Percentiles rank a stretch among this genome's conserved stretches.
These are phyloP conservation scores for Rhizoglyphus robini DNA, from an alignment of 1,140 invertebrate species.

Conservation along the genomic window DNA sequence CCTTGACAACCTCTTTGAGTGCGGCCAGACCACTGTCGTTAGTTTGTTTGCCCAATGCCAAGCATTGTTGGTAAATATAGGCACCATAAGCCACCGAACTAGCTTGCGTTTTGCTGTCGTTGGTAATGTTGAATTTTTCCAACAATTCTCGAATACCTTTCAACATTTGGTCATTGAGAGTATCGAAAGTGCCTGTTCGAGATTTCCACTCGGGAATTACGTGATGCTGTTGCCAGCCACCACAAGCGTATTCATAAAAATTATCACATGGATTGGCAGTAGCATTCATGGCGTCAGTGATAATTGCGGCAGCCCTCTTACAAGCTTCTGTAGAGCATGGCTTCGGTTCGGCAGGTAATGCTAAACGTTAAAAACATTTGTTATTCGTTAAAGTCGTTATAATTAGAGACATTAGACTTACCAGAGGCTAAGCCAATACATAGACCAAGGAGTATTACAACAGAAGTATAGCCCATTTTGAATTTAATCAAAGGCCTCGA, in stretches of 20 bases:
- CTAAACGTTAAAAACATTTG: no score
- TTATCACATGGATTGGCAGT: slow-evolving; percentile 45
- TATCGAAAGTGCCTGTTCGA: slow-evolving; percentile 53
- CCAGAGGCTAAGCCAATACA: no score
- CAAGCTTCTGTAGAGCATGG: slow-evolving; percentile 25
- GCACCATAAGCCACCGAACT: neutral
- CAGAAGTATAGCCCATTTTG: no score
- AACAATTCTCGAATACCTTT: neutral
- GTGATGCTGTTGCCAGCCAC: slow-evolving; percentile 31
- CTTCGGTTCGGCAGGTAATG: neutral
- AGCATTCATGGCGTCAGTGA: slow-evolving; percentile 41
- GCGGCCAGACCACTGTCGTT: neutral
- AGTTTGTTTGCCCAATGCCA: neutral
- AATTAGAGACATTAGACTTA: no score
- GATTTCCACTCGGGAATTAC: slow-evolving; percentile 16
- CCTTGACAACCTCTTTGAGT: neutral
- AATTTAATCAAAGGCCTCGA: no score
- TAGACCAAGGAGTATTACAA: no score
- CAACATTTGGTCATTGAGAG: slow-evolving; percentile 60
- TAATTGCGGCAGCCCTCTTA: slow-evolving; percentile 42
- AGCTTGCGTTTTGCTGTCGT: neutral
- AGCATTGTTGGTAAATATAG: neutral
- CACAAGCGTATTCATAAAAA: slow-evolving; percentile 54
- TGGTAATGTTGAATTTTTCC: neutral
- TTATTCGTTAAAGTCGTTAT: no score